A percentile compares a stretch with the other conserved stretches of the same genome.
These are phyloP conservation scores for Malthinus seriepunctatus DNA, from an alignment of 2,888 invertebrate species.

Conservation along the genomic window DNA sequence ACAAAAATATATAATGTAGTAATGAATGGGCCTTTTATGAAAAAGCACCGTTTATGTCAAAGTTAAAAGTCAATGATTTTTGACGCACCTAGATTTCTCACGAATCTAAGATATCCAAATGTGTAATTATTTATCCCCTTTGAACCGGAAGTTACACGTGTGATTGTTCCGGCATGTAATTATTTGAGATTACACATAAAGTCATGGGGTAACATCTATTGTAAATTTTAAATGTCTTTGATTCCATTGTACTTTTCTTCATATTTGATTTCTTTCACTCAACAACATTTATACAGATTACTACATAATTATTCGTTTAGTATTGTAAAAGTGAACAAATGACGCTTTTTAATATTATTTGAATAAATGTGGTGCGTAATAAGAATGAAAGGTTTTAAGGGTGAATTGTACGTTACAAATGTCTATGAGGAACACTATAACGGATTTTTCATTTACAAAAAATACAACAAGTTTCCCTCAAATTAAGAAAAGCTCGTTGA, in stretches of 20 bases:
- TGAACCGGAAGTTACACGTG: slow-evolving; percentile 51
- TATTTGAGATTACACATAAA: slow-evolving; percentile 25
- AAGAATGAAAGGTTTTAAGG: slow-evolving; percentile 20
- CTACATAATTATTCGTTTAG: slow-evolving; percentile 28
- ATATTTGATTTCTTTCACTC: slow-evolving; percentile 26
- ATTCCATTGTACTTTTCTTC: slow-evolving; percentile 18
- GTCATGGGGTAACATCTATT: slow-evolving; percentile 30
- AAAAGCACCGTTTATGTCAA: slow-evolving; percentile 4
- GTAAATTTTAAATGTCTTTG: slow-evolving; percentile 28
- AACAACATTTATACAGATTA: slow-evolving; percentile 6
- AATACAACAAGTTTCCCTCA: not conserved
- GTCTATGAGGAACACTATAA: slow-evolving; percentile 7
- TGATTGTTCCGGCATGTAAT: slow-evolving; percentile 33
- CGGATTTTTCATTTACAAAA: slow-evolving; percentile 6
- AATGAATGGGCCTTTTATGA: slow-evolving; percentile 4
- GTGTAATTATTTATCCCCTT: slow-evolving; percentile 44
- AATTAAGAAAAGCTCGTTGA: not conserved
- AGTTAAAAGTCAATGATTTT: slow-evolving; percentile 27
- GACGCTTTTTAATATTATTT: slow-evolving; percentile 21
- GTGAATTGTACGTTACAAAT: slow-evolving; percentile 20
- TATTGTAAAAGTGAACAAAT: slow-evolving; percentile 18
- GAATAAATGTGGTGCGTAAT: no score
- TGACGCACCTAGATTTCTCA: slow-evolving; percentile 38
- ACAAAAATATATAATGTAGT: no score
- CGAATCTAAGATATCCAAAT: slow-evolving; percentile 47